Base-by-base conservation (phyloP, 2,888 invertebrate species). In the Cyclophora punctaria region DNA sequence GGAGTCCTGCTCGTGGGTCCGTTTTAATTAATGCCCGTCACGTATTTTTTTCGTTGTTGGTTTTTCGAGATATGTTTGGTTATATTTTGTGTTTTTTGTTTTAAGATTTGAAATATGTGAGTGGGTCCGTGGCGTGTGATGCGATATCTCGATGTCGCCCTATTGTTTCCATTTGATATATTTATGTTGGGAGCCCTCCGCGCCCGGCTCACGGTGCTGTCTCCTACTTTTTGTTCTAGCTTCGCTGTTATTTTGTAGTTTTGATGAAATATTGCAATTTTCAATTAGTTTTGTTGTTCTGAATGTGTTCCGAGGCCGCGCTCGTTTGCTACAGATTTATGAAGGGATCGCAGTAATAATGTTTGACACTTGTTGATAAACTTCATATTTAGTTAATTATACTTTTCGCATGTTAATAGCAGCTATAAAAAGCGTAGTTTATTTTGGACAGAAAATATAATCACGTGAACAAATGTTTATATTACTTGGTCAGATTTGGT, bases 1-100 rank as follows among this genome's bases (percentile, higher is more conserved):
- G 83, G 71, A 82, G 81, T 81, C 84, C 82, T 80, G 79, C 79
- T 80, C 81, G 82, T 82, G 84, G 84, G 83, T 85, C 85, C 83
- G 79, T 87, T 89, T 89, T 89, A 89, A 89, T 89, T 89, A 89
- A 89, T 89, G 87, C 86, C 83, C 83, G 83, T 88, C 89, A 88
- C 89, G 86, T 84, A 80, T 84, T 85, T 86, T 86, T 86, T 86
- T 80, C 75, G 74, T 73, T 78, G 81, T 82, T 79, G 72, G 79
- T 80, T 83, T 83, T 79, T 72, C 63, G 64, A 66, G 62, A 58
- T 69, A 71, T 37, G 37, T 37, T 37, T 37, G 37, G 37, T 5
- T 37, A 37, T 74, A 71, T 74, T 75, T 69, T 68, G 63, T 68
- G 66, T 66, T 59, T 70, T 69, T 84, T 78, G 78, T 78, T 75